phyloP scores from a whole-genome alignment of 1,140 invertebrate genomes.

The Drosophila bocqueti region DNA sequence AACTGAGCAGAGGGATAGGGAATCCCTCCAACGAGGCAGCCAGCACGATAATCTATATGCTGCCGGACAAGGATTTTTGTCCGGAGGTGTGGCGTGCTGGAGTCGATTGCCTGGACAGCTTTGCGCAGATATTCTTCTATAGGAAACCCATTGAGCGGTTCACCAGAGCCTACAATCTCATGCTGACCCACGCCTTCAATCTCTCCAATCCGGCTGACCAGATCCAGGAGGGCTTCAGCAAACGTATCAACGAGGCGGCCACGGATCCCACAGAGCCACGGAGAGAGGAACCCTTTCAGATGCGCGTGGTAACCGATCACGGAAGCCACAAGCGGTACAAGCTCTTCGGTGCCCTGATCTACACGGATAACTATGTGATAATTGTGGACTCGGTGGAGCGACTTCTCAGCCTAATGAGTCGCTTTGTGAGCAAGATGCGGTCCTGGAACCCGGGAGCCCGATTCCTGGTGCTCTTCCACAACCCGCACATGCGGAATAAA shows the following conservation, averaged over 20 bases:
- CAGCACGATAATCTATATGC: conserved; percentile 71
- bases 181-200: conserved; percentile 63
- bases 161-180: conserved; percentile 73
- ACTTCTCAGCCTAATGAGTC: conserved; percentile 44
- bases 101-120: conserved; percentile 72
- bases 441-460: conserved; percentile 82
- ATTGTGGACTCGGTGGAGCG: conserved; percentile 58
- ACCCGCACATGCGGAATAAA: conserved; percentile 25
- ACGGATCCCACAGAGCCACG: conserved; percentile 3
- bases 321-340: neutral
- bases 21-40: conserved; percentile 70
- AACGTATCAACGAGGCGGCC: conserved; percentile 63
- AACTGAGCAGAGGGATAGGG: conserved; percentile 42
- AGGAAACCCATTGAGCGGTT: conserved; percentile 47
- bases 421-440: conserved; percentile 46
- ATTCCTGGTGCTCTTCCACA: conserved; percentile 77
- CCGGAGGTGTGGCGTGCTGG: conserved; percentile 64
- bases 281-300: conserved; percentile 54
- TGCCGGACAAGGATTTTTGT: conserved; percentile 57
- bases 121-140: conserved; percentile 69
- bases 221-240: conserved; percentile 67
- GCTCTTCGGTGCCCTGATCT: conserved; percentile 48
- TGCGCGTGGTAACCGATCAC: conserved; percentile 67
- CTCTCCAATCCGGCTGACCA: conserved; percentile 68
- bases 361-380: conserved; percentile 74